Evolutionary conservation across 2,888 invertebrate genomes (phyloP), one percentile per base, ranked within the genome.

Genomic region (Cephus rjabovi): DNA sequence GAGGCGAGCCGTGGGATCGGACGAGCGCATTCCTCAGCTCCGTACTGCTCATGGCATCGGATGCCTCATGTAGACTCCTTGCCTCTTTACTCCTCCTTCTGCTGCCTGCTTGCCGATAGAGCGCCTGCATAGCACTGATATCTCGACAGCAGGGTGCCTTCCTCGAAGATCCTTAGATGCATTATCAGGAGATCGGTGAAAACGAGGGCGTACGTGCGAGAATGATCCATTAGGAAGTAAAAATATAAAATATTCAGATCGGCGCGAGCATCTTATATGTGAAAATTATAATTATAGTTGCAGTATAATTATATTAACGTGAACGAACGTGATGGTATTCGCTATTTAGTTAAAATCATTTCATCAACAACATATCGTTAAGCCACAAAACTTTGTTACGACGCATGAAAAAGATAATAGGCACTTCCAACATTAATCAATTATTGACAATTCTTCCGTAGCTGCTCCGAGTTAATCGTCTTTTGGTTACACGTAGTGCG

Each of bases 1-100:
- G 81, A 71, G 88, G 82, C 86, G 86, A 89, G 88, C 89, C 91
- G 91, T 91, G 90, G 90, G 91, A 90, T 90, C 90, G 89, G 88
- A 90, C 90, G 90, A 89, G 88, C 90, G 87, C 90, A 91, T 91
- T 91, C 91, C 90, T 90, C 85, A 86, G 87, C 86, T 87, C 87
- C 88, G 86, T 89, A 88, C 81, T 82, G 83, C 87, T 86, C 85
- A 83, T 88, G 86, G 86, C 86, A 88, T 86, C 86, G 86, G 88
- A 89, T 90, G 85, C 87, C 87, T 88, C 85, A 75, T 70, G 69
- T 35, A 34, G 74, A 35, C 80, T 77, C 69, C 81, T 79, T 79
- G 73, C 78, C 73, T 77, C 37, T 76, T 73, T 73, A 77, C 74
- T 74, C 80, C 75, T 75, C 81, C 79, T 75, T 73, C 76, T 75